Percentiles rank a stretch among this genome's conserved stretches.
Evolutionary conservation across 2,888 invertebrate genomes (phyloP).

Genomic region (Cerastis leucographa): DNA sequence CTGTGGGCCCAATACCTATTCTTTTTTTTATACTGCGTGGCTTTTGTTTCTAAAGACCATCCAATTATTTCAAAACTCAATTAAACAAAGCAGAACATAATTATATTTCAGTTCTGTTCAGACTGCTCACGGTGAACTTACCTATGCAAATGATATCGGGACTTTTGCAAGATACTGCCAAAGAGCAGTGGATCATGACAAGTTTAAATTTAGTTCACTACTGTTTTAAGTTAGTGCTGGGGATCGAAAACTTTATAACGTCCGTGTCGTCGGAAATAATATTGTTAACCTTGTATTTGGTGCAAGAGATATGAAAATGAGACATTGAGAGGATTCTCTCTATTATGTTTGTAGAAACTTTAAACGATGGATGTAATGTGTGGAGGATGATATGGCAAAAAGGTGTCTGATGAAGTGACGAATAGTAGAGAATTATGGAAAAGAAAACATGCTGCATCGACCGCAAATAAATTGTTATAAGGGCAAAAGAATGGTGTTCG

Average conservation of each 20-base stretch:
- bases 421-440: too few species aligned
- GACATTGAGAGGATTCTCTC: neutral
- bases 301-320: neutral
- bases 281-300: neutral
- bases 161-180: conserved; percentile 23
- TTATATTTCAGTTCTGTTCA: neutral
- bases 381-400: too few species aligned
- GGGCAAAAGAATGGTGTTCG: neutral
- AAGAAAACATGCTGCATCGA: too few species aligned
- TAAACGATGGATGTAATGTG: too few species aligned
- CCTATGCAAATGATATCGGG: conserved; percentile 33
- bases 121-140: conserved; percentile 18
- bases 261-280: conserved; percentile 5
- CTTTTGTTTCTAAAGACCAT: neutral
- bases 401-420: too few species aligned
- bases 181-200: conserved; percentile 34
- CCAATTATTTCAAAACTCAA: neutral
- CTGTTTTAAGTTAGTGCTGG: conserved; percentile 27
- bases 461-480: too few species aligned
- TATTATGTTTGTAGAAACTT: neutral
- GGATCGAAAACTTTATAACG: conserved; percentile 18
- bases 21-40: neutral
- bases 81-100: neutral
- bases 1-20: neutral
- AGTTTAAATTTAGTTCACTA: conserved; percentile 38